These are phyloP conservation scores for Hipparchia semele DNA, from an alignment of 2,888 invertebrate species.

Conservation along the genomic window DNA sequence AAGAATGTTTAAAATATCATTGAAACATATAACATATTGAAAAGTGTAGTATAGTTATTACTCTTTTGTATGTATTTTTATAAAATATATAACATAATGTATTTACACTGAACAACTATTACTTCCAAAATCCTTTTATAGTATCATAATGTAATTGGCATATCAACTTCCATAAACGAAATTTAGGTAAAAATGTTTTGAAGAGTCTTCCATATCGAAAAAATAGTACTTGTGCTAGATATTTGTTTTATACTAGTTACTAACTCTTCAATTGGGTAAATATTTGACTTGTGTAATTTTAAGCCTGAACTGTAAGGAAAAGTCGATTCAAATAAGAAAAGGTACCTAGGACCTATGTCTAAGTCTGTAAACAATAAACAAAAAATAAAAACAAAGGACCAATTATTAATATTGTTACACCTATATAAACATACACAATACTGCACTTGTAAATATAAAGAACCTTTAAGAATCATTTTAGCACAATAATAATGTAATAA, in stretches of 20 bases:
- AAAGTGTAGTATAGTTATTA: conserved; percentile 66
- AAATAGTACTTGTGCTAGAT: conserved; percentile 74
- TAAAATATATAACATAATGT: conserved; percentile 77
- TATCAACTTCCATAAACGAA: conserved; percentile 81
- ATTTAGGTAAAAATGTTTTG: conserved; percentile 68
- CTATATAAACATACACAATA: too few species aligned
- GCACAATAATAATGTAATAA: too few species aligned
- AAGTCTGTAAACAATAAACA: too few species aligned
- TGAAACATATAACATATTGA: conserved; percentile 75
- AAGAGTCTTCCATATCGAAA: conserved; percentile 83
- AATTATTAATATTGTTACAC: too few species aligned
- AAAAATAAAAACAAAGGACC: too few species aligned
- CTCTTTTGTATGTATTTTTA: conserved; percentile 81
- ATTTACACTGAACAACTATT: conserved; percentile 75
- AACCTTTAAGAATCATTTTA: too few species aligned
- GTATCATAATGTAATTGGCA: conserved; percentile 77
- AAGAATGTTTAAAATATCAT: conserved; percentile 74
- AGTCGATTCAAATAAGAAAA: neutral
- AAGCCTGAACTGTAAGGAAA: conserved; percentile 20
- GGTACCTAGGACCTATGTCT: too few species aligned
- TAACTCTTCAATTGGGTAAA: conserved; percentile 60
- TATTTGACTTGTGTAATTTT: conserved; percentile 53
- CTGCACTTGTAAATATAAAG: too few species aligned
- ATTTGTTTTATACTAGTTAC: conserved; percentile 59
- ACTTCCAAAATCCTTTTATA: conserved; percentile 68